Evolutionary conservation across 2,888 invertebrate genomes (phyloP), one percentile per base, ranked within the genome.

Genomic region (Panzeria rudis): DNA sequence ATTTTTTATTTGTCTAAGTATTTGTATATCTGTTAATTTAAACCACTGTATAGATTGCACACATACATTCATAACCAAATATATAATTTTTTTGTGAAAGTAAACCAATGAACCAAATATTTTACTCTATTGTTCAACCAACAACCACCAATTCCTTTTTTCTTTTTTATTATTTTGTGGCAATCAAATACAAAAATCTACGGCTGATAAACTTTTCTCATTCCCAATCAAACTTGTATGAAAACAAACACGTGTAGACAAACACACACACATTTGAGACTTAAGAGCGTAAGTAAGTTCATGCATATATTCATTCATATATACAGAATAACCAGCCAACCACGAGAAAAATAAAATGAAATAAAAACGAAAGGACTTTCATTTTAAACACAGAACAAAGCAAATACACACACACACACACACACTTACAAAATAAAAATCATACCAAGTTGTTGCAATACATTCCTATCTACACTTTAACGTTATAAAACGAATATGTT

Each of bases 401-500:
- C 15, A 25, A 41, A 47, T 2, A 44, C 6, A 54, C 8, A 29
- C 29, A 29, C 13, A 29, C 11, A 29, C 8, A n/a, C 8, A n/a
- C n/a, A 32, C 17, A 35, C 0, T 54, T 41, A n/a, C 4, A 25
- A 2, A 73, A 47, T 17, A 41, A 25, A 35, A 76, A 11, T 8
- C 52, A 41, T 50, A 35, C 3, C 8, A 62, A 41, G 0, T 59
- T 44, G 13, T 41, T 50, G 25, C 76, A 52, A 20, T 50, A 47
- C 47, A 61, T 50, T 47, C 20, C 5, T 15, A 35, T 41, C 32
- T 59, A 35, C 20, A 62, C 5, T 35, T 54, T 41, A 69, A 44
- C 17, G 17, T 56, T 54, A 62, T 64, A 81, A 66, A 73, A 76
- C 68, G 75, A 69, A 80, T 86, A 80, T 84, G 81, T 78, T 80